Conservation (phyloP, 2,888 invertebrate genomes). For the Hirtodrosophila trivittata region DNA sequence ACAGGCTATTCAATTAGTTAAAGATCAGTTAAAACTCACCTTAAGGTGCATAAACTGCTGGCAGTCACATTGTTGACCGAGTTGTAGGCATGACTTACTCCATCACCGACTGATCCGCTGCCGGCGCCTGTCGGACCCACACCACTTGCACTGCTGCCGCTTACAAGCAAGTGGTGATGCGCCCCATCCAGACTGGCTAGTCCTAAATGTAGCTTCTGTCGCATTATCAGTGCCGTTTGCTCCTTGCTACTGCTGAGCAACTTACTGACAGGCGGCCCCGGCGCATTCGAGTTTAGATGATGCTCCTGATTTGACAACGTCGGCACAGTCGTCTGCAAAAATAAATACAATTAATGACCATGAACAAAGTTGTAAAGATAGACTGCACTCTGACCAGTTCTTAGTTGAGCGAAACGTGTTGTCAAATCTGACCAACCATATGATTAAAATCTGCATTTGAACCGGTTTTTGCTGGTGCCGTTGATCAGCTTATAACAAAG, state of each 20-base stretch:
- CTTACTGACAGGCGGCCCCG: slow-evolving; percentile 82
- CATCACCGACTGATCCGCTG: slow-evolving; percentile 36
- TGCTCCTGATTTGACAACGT: slow-evolving; percentile 80
- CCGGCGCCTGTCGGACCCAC: slow-evolving; percentile 25
- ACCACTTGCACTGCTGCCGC: slow-evolving; percentile 43
- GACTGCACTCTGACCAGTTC: background rate
- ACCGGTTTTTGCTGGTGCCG: no score
- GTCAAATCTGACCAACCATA: background rate
- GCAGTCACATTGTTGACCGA: slow-evolving; percentile 69
- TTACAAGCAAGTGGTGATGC: slow-evolving; percentile 52
- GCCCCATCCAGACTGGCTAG: slow-evolving; percentile 80
- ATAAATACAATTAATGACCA: background rate
- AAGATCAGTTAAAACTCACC: no score
- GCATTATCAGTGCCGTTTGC: slow-evolving; percentile 79
- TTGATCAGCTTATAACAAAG: no score
- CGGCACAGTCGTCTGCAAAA: slow-evolving; percentile 68
- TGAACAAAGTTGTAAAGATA: background rate
- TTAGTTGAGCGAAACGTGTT: no score
- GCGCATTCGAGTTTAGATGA: slow-evolving; percentile 83
- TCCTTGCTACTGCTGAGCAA: slow-evolving; percentile 84
- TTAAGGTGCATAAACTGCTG: slow-evolving; percentile 77
- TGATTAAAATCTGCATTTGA: no score
- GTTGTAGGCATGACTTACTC: slow-evolving; percentile 78
- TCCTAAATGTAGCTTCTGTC: slow-evolving; percentile 64
- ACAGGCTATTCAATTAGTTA: no score